A percentile compares a stretch with the other conserved stretches of the same genome.
These are phyloP conservation scores for Steinernema hermaphroditum DNA, from an alignment of 2,888 invertebrate genomes.

Conservation along the genomic window DNA sequence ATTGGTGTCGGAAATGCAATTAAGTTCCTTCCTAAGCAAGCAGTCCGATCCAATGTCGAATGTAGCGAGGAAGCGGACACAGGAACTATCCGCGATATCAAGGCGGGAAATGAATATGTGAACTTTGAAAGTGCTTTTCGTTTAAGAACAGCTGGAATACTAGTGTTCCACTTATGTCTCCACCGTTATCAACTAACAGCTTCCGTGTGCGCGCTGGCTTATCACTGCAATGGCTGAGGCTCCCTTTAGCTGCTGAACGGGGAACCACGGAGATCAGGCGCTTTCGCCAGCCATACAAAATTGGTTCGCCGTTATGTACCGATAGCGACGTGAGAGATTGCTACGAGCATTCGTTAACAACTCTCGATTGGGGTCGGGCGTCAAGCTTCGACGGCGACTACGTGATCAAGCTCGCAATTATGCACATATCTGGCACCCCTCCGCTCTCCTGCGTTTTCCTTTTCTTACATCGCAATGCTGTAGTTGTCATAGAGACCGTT, in stretches of 20 bases:
- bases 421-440: constrained; percentile 6
- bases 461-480: constrained; percentile 1
- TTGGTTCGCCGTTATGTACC: neutral
- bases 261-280: neutral
- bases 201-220: neutral
- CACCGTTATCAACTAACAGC: neutral
- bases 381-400: constrained; percentile 4
- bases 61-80: too few species aligned
- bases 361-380: neutral
- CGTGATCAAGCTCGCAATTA: constrained; percentile 28
- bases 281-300: constrained; percentile 12
- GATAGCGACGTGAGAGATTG: neutral
- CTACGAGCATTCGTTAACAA: neutral
- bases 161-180: neutral
- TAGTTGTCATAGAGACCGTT: constrained; percentile 30
- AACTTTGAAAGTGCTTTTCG: too few species aligned
- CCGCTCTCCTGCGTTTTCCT: constrained; percentile 20
- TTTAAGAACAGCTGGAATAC: too few species aligned
- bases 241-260: neutral
- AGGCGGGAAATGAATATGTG: too few species aligned
- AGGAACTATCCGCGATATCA: too few species aligned
- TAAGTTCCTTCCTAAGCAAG: too few species aligned
- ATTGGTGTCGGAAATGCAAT: too few species aligned
- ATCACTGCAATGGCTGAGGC: neutral
- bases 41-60: too few species aligned